Evolutionary conservation across 2,888 invertebrate genomes (phyloP).

Genomic region (Plagiodera versicolora): DNA sequence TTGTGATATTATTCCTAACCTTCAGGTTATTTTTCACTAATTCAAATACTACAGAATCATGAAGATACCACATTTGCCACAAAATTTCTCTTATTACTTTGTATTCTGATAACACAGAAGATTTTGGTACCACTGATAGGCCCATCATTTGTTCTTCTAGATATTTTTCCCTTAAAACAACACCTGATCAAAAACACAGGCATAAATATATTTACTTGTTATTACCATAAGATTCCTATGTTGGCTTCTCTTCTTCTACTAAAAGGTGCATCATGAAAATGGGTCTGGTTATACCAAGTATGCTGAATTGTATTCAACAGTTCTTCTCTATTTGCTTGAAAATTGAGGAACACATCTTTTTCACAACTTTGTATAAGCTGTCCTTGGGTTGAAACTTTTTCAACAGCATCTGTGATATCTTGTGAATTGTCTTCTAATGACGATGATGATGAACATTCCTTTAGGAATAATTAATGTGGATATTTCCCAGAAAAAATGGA

Average conservation of each 20-base stretch:
- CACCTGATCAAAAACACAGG: too few relatives aligned
- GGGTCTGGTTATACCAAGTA: conserved; percentile 45
- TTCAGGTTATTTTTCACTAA: conserved; percentile 42
- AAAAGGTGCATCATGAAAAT: conserved; percentile 39
- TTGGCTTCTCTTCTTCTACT: conserved; percentile 46
- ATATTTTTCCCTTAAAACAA: conserved; percentile 45
- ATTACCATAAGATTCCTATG: conserved; percentile 48
- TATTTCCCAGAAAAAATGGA: too few relatives aligned
- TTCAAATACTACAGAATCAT: conserved; percentile 45
- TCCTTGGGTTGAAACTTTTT: neutral
- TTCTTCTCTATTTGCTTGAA: conserved; percentile 37
- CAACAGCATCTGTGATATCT: conserved; percentile 12
- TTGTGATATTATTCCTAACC: conserved; percentile 44
- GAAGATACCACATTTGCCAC: conserved; percentile 49
- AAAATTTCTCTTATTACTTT: conserved; percentile 51
- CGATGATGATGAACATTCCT: conserved; percentile 32
- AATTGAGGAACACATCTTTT: conserved; percentile 36
- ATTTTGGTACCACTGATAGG: conserved; percentile 37
- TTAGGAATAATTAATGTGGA: conserved; percentile 6
- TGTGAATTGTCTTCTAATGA: conserved; percentile 20
- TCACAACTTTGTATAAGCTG: conserved; percentile 29
- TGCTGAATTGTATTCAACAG: conserved; percentile 44
- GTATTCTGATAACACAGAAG: conserved; percentile 49
- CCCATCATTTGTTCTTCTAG: conserved; percentile 41
- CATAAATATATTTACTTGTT: neutral